Percentiles rank a stretch among this genome's conserved stretches.
Evolutionary conservation across 2,113 vertebrate species (phyloP).

Genomic region (Elachura formosa): DNA sequence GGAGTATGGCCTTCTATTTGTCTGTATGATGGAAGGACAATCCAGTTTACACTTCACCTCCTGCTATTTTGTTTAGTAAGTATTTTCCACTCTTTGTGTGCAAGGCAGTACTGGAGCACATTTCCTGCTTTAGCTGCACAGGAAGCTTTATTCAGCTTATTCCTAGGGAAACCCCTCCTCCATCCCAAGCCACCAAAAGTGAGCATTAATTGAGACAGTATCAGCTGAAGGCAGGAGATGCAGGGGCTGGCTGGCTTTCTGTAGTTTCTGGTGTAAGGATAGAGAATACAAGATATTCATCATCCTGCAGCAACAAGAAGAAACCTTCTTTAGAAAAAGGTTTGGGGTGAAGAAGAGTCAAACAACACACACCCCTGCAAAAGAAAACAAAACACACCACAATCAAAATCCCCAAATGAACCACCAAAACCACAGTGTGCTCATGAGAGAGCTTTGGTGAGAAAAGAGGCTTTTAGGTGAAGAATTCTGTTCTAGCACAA

Average conservation of each 20-base stretch:
- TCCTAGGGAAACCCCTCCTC: constrained; percentile 56
- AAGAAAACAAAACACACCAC: background rate
- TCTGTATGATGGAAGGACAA: constrained; percentile 15
- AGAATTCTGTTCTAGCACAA: background rate
- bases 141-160: constrained; percentile 54
- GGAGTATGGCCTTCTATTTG: background rate
- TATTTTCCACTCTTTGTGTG: constrained; percentile 53
- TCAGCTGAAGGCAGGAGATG: background rate
- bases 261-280: background rate
- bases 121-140: constrained; percentile 48
- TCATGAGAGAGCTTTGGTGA: constrained; percentile 1
- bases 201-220: background rate
- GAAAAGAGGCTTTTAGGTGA: background rate
- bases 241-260: background rate
- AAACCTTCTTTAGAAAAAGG: background rate
- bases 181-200: background rate
- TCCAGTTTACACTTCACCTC: constrained; percentile 52
- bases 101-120: constrained; percentile 33
- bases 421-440: background rate
- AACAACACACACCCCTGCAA: background rate
- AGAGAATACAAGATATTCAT: background rate
- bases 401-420: background rate
- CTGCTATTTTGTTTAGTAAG: constrained; percentile 59
- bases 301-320: background rate
- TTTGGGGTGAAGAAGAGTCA: background rate